Evolutionary conservation across 1,140 invertebrate species (phyloP).

Genomic region (Drosophila willistoni): DNA sequence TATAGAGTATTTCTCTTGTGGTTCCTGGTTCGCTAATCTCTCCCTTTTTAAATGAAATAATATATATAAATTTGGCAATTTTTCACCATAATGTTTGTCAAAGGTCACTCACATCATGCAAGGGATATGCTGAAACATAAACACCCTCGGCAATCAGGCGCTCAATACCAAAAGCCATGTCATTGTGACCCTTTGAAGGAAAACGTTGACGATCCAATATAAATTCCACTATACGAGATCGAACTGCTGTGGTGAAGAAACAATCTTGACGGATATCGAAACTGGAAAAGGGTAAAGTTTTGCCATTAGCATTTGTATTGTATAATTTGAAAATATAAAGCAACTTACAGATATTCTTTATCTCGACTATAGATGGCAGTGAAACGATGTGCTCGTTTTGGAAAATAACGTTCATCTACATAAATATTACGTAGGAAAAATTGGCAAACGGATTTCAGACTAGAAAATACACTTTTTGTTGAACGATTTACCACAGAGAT

Average conservation of each 20-base stretch:
- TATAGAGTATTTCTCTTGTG: conserved; percentile 90
- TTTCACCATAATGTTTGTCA: background rate
- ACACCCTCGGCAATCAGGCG: conserved; percentile 90
- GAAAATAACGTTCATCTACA: conserved; percentile 88
- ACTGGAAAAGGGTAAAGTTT: conserved; percentile 83
- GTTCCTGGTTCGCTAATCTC: conserved; percentile 88
- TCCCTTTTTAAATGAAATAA: conserved; percentile 85
- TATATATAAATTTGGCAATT: background rate
- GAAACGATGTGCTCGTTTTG: conserved; percentile 88
- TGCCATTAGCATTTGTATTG: background rate
- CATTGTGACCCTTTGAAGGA: conserved; percentile 86
- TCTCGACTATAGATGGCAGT: conserved; percentile 93
- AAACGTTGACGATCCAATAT: conserved; percentile 95
- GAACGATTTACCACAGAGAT: conserved; percentile 85
- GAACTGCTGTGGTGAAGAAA: conserved; percentile 93
- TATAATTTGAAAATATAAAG: no score
- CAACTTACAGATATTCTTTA: conserved; percentile 92
- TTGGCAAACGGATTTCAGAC: conserved; percentile 86
- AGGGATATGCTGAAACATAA: conserved; percentile 93
- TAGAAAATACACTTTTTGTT: conserved; percentile 86
- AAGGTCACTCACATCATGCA: conserved; percentile 91
- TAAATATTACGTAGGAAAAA: conserved; percentile 86
- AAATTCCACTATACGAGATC: conserved; percentile 95
- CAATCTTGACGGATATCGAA: conserved; percentile 92
- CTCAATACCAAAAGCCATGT: conserved; percentile 93